Conservation (phyloP, 2,888 invertebrate species). For the Drosophila phalerata region DNA sequence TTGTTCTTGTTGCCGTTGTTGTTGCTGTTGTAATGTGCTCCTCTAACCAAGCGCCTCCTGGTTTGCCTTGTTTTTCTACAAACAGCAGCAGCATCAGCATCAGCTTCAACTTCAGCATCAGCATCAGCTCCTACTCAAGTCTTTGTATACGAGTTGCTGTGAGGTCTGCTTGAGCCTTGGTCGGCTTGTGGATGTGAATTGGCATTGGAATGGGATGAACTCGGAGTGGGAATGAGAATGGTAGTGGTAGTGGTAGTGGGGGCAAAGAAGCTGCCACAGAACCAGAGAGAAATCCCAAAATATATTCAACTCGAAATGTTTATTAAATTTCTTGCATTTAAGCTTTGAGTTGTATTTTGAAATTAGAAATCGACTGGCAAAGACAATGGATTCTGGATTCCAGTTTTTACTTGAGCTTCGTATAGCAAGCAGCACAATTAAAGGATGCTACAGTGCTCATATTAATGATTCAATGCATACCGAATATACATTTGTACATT, state of each 20-base stretch:
- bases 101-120: constrained; percentile 57
- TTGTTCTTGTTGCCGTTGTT: constrained; percentile 62
- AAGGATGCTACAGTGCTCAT: constrained; percentile 30
- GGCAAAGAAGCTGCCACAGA: constrained; percentile 20
- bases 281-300: constrained; percentile 49
- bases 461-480: constrained; percentile 55
- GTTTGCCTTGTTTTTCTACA: constrained; percentile 69
- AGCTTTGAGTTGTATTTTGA: constrained; percentile 63
- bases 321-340: constrained; percentile 81
- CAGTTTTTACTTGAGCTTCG: constrained; percentile 14
- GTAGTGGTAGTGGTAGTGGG: background rate
- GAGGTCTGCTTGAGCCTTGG: constrained; percentile 49
- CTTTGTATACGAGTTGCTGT: constrained; percentile 39
- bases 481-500: constrained; percentile 6
- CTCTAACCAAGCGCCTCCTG: constrained; percentile 51
- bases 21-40: constrained; percentile 71
- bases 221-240: constrained; percentile 8
- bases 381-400: constrained; percentile 43
- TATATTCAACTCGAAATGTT: constrained; percentile 76
- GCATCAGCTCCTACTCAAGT: constrained; percentile 60
- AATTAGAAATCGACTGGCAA: constrained; percentile 63
- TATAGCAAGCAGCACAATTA: constrained; percentile 29
- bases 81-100: constrained; percentile 57
- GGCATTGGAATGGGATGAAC: constrained; percentile 29
- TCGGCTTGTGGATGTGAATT: constrained; percentile 41